Evolutionary conservation across 2,888 invertebrate genomes (phyloP), one percentile per base, ranked within the genome.

Genomic region (Cephus pygmeus): DNA sequence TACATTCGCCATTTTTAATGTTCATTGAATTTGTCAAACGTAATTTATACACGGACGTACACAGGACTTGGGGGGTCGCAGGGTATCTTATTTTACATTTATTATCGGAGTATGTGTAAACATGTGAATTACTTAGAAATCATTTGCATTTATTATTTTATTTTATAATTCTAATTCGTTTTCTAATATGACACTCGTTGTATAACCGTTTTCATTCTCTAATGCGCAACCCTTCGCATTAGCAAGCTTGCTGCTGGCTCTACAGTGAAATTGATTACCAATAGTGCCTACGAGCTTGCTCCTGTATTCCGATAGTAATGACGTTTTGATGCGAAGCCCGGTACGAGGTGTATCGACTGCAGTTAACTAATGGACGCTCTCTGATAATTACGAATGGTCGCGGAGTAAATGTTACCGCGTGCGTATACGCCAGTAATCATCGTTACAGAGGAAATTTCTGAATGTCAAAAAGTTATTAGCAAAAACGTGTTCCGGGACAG

Each of bases 281-380:
- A 90, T 89, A 90, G 89, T 85, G 87, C 85, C 71, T 31, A 71
- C 74, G 33, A 83, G 85, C 85, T 81, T 78, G 75, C 69, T 76
- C 76, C 78, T 78, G 78, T 80, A 81, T 71, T 82, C 81, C 82
- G 85, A 85, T 88, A 86, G 88, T 91, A 91, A 91, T 91, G 91
- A 91, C 89, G 90, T 91, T 91, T 90, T 90, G 91, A 91, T 91
- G 90, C 87, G 88, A 86, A 87, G 86, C 87, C 84, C 87, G 85
- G 84, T 83, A 86, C 86, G 87, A 79, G 84, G 86, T 85, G 87
- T 90, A 90, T 90, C 88, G 90, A 90, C 89, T 90, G 89, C 87
- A 89, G 90, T 90, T 90, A 90, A 91, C 91, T 91, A 91, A 91
- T 91, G 91, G 91, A 91, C 89, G 88, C 90, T 90, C 88, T 86